Evolutionary conservation across 2,888 invertebrate species (phyloP).

Genomic region (Antitype chi): DNA sequence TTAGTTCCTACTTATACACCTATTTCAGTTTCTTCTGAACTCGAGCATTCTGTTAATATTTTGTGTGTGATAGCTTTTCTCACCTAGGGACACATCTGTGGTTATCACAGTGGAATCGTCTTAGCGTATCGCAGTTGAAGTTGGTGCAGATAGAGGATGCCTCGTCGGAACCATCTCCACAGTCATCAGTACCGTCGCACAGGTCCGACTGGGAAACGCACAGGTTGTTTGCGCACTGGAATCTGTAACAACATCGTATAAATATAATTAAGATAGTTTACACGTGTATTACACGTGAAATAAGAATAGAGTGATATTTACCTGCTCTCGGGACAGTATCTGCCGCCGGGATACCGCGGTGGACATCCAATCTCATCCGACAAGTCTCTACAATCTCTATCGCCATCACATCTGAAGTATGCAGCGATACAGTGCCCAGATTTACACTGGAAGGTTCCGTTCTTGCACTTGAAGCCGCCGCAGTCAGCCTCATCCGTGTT

Average conservation of each 20-base stretch:
- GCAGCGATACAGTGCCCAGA: constrained; percentile 98
- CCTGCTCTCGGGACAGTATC: constrained; percentile 96
- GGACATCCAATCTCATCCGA: constrained; percentile 97
- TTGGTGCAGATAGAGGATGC: constrained; percentile 94
- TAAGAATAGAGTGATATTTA: constrained; percentile 55
- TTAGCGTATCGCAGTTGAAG: constrained; percentile 95
- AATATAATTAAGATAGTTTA: not conserved
- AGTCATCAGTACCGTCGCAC: constrained; percentile 98
- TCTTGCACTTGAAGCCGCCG: constrained; percentile 95
- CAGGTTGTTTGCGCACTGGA: constrained; percentile 97
- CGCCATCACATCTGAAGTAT: constrained; percentile 97
- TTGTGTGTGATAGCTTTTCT: not conserved
- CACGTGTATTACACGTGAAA: not conserved
- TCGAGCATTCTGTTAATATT: not conserved
- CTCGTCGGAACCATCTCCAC: constrained; percentile 98
- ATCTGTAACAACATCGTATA: constrained; percentile 85
- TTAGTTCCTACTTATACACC: not conserved
- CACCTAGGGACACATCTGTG: constrained; percentile 95
- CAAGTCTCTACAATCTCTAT: constrained; percentile 96
- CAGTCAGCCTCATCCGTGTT: constrained; percentile 97
- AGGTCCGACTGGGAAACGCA: constrained; percentile 97
- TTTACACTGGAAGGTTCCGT: constrained; percentile 97
- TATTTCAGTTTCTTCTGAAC: not conserved
- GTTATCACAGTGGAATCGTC: constrained; percentile 97
- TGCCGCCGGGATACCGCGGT: constrained; percentile 96